These are phyloP conservation scores for Yponomeuta malinellus DNA, from an alignment of 2,888 invertebrate species.

Conservation along the genomic window DNA sequence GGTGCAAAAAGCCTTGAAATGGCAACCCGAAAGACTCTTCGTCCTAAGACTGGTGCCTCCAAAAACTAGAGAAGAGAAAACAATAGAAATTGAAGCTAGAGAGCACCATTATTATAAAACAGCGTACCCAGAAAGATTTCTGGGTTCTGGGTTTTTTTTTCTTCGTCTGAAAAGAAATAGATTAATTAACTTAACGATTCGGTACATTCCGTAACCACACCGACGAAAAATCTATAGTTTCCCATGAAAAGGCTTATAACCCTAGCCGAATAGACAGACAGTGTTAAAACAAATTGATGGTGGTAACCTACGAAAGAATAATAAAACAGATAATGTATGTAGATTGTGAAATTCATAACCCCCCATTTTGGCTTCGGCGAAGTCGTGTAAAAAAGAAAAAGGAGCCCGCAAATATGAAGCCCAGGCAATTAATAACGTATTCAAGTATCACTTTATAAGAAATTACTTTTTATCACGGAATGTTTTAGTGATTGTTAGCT, in stretches of 20 bases:
- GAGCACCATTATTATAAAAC: too few species aligned
- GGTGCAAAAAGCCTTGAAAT: too few species aligned
- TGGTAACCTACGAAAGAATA: neutral
- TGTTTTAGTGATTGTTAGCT: slow-evolving; percentile 12
- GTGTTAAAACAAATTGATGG: neutral
- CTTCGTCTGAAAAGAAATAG: too few species aligned
- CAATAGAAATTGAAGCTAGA: too few species aligned
- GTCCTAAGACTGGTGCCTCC: too few species aligned
- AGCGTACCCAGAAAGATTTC: too few species aligned
- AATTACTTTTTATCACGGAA: slow-evolving; percentile 14
- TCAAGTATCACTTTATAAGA: slow-evolving; percentile 6
- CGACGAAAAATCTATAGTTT: neutral
- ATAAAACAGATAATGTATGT: slow-evolving; percentile 3
- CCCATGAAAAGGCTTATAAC: neutral
- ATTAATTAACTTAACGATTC: neutral
- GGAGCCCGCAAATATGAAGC: slow-evolving; percentile 1
- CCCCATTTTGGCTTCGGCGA: neutral
- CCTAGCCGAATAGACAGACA: neutral
- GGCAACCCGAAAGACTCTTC: too few species aligned
- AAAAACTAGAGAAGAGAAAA: too few species aligned
- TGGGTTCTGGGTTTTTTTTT: too few species aligned
- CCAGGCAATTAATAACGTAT: slow-evolving; percentile 12
- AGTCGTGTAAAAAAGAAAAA: slow-evolving; percentile 1
- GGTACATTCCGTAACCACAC: neutral
- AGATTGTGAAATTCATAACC: slow-evolving; percentile 1